phyloP scores from a whole-genome alignment of 2,113 vertebrate species.

The Bambusicola thoracicus region DNA sequence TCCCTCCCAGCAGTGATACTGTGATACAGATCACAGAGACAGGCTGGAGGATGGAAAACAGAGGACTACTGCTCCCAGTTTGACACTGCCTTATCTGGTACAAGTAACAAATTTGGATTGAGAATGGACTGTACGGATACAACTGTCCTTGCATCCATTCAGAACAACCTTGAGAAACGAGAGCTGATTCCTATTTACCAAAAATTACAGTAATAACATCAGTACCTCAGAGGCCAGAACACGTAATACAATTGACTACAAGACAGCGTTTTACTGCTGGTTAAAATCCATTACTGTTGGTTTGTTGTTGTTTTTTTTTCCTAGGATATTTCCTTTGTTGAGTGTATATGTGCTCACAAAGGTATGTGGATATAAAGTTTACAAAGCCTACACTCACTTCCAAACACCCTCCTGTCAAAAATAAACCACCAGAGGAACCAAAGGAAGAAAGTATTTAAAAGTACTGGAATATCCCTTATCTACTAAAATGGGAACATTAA shows the following conservation, averaged over 20 bases:
- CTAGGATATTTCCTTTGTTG: not conserved
- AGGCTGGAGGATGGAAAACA: not conserved
- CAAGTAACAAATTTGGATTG: fast-evolving
- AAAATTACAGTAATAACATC: conserved; percentile 11
- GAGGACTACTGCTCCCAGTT: not conserved
- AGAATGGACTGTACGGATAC: not conserved
- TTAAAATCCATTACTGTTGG: not conserved
- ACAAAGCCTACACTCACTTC: not conserved
- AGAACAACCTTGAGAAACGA: not conserved
- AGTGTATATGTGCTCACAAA: not conserved
- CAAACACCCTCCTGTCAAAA: not conserved
- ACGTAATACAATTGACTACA: not conserved
- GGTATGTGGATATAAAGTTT: not conserved
- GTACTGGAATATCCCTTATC: not conserved
- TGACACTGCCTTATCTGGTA: not conserved
- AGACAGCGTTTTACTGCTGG: not conserved
- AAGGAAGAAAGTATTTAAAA: not conserved
- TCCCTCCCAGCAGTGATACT: not conserved
- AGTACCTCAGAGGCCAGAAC: conserved; percentile 29
- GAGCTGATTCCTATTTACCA: not conserved
- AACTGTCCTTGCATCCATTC: not conserved
- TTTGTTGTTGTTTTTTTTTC: not conserved
- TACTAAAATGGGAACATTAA: not conserved
- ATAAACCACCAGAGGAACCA: not conserved
- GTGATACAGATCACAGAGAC: not conserved